phyloP scores from a whole-genome alignment of 2,888 invertebrate genomes.

The Hyles lineata region DNA sequence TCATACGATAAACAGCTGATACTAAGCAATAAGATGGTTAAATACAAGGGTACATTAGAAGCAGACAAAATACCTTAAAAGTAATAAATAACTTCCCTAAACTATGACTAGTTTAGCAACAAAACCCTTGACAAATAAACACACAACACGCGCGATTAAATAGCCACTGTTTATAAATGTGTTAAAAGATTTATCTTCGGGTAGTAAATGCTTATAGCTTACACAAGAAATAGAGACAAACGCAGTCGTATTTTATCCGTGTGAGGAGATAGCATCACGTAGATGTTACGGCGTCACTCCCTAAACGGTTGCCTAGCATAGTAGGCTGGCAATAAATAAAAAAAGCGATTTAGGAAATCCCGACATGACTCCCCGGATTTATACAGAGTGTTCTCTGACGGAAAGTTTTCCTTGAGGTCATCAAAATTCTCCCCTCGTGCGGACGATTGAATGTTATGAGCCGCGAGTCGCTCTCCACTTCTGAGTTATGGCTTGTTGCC shows the following conservation, averaged over 20 bases:
- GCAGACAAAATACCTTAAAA: no score
- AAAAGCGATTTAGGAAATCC: constrained; percentile 81
- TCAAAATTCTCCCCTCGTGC: constrained; percentile 81
- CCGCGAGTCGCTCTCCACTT: constrained; percentile 77
- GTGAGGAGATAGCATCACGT: constrained; percentile 64
- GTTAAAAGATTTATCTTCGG: constrained; percentile 22
- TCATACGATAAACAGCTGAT: no score
- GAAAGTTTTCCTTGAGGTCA: constrained; percentile 80
- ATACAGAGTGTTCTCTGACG: constrained; percentile 76
- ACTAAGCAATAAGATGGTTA: no score
- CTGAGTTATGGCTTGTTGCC: constrained; percentile 75
- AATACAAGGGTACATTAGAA: no score
- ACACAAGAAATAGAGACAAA: constrained; percentile 49
- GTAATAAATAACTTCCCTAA: background rate
- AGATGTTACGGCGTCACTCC: constrained; percentile 65
- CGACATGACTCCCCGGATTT: constrained; percentile 80
- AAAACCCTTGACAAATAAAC: background rate
- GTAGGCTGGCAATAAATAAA: constrained; percentile 78
- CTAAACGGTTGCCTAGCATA: constrained; percentile 73
- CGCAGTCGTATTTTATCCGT: constrained; percentile 53
- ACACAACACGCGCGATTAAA: background rate
- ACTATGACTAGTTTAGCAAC: background rate
- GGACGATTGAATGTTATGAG: constrained; percentile 83
- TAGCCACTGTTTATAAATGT: background rate
- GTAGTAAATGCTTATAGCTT: constrained; percentile 27